Evolutionary conservation across 64 coral and sea anemone species (phyloP).

Genomic region (Dendrophyllia cribrosa): DNA sequence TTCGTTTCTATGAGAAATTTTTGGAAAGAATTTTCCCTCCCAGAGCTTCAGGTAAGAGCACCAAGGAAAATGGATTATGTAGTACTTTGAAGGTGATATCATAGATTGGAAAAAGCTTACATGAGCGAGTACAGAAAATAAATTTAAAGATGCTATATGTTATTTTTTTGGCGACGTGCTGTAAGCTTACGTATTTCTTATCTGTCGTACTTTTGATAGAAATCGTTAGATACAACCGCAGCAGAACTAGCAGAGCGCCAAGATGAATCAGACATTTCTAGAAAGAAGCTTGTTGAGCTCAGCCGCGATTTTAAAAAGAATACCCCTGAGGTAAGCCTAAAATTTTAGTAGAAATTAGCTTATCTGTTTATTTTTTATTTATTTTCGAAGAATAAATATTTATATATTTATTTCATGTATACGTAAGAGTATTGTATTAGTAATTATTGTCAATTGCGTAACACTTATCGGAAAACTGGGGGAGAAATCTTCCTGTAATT

Average conservation of each 20-base stretch:
- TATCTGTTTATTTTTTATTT: not conserved
- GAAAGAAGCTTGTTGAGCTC: constrained; percentile 92
- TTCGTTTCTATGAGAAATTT: constrained; percentile 91
- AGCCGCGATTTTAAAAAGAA: constrained; percentile 99
- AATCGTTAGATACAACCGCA: constrained; percentile 91
- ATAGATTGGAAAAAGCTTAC: not conserved
- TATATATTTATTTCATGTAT: not conserved
- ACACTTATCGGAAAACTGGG: too few relatives aligned
- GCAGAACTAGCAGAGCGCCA: constrained; percentile 96
- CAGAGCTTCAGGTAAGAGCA: constrained; percentile 82
- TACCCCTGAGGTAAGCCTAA: constrained; percentile 82
- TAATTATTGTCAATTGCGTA: not conserved
- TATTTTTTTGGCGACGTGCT: not conserved
- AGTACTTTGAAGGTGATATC: not conserved
- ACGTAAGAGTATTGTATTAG: not conserved
- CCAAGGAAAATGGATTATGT: not conserved
- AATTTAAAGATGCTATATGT: not conserved
- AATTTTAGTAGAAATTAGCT: not conserved
- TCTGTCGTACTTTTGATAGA: constrained; percentile 48
- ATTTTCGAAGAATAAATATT: not conserved
- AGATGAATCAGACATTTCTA: constrained; percentile 96
- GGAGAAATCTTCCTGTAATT: too few relatives aligned
- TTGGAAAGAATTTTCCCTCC: constrained; percentile 99
- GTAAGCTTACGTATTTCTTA: constrained; percentile 4
- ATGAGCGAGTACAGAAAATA: not conserved